phyloP scores from a whole-genome alignment of 2,888 invertebrate species.

The Crematogaster levior region DNA sequence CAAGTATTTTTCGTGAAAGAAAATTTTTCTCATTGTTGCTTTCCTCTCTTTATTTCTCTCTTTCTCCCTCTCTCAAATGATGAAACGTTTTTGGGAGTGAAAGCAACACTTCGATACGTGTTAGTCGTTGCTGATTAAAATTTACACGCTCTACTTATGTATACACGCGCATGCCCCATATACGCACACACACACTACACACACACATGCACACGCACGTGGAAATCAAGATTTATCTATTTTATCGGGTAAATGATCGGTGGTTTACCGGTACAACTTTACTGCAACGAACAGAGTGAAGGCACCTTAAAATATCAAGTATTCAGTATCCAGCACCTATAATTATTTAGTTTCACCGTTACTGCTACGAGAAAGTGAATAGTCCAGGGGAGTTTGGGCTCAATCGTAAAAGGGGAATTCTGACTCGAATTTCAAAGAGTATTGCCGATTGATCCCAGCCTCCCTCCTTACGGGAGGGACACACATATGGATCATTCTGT shows the following conservation, averaged over 20 bases:
- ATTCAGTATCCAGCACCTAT: slow-evolving; percentile 65
- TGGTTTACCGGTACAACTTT: slow-evolving; percentile 49
- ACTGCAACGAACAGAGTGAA: slow-evolving; percentile 63
- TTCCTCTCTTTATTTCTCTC: neutral
- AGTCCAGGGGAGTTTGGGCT: slow-evolving; percentile 1
- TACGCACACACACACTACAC: neutral
- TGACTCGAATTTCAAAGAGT: slow-evolving; percentile 12
- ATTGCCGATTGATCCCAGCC: slow-evolving; percentile 28
- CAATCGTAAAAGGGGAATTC: slow-evolving; percentile 1
- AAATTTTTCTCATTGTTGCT: neutral
- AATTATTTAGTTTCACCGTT: slow-evolving; percentile 55
- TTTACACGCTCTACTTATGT: slow-evolving; percentile 27
- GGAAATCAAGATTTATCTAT: slow-evolving; percentile 53
- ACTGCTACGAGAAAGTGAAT: slow-evolving; percentile 13
- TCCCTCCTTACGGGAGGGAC: slow-evolving; percentile 26
- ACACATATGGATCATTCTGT: slow-evolving; percentile 6
- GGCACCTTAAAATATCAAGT: slow-evolving; percentile 68
- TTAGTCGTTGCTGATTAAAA: slow-evolving; percentile 24
- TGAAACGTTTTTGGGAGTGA: slow-evolving; percentile 15
- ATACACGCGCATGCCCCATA: neutral
- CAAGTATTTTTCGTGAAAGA: slow-evolving; percentile 28
- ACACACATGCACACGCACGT: slow-evolving; percentile 2
- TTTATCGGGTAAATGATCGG: slow-evolving; percentile 44
- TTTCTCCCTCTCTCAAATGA: neutral
- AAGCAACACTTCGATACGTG: slow-evolving; percentile 3